Percentiles rank a stretch among this genome's conserved stretches.
Evolutionary conservation across 2,113 vertebrate species (phyloP).

Genomic region (Seriola dumerili): DNA sequence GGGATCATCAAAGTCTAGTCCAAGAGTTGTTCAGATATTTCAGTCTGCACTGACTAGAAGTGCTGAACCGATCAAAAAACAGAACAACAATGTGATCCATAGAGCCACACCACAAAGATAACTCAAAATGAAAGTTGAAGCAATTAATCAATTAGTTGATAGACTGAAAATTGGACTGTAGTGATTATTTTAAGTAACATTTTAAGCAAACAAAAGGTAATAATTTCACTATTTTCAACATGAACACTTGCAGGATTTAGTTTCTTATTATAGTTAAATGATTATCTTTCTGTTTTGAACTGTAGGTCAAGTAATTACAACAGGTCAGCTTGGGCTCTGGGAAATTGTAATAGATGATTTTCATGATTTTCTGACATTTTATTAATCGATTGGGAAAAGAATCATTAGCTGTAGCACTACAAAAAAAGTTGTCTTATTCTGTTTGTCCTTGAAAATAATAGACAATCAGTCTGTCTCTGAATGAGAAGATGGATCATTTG

Average conservation of each 20-base stretch:
- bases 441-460: slow-evolving; percentile 3
- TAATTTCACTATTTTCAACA: not conserved
- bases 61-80: not conserved
- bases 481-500: slow-evolving; percentile 34
- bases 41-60: not conserved
- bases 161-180: not conserved
- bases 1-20: not conserved
- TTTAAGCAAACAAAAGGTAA: not conserved
- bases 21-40: not conserved
- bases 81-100: not conserved
- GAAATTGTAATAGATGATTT: not conserved
- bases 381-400: not conserved
- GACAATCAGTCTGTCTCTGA: not conserved
- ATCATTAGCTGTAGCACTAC: not conserved
- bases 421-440: not conserved
- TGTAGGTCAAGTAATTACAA: too few species aligned
- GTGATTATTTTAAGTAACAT: not conserved
- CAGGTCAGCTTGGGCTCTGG: not conserved
- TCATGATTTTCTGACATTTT: not conserved
- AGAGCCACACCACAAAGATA: not conserved
- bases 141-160: too few species aligned
- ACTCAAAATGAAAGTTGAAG: not conserved
- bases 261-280: too few species aligned
- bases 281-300: not conserved
- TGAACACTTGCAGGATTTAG: too few species aligned